Evolutionary conservation across 2,888 invertebrate species (phyloP).

Genomic region (Lochmaea capreae): DNA sequence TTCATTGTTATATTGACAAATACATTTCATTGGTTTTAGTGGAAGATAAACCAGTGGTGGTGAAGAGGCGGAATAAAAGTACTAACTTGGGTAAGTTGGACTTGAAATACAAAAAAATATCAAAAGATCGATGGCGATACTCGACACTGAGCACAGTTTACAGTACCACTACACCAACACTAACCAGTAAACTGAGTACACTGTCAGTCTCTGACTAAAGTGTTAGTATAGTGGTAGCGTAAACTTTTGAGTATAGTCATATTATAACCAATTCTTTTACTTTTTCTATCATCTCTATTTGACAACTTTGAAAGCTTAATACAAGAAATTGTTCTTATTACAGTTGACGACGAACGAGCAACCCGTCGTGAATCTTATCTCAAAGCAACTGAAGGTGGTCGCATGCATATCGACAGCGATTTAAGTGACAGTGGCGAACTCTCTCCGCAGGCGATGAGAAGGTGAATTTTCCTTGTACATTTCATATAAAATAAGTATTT

Average conservation of each 20-base stretch:
- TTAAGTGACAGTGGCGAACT: conserved; percentile 73
- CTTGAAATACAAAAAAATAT: neutral
- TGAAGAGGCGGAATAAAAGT: conserved; percentile 64
- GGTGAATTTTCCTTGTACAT: conserved; percentile 66
- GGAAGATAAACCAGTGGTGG: conserved; percentile 61
- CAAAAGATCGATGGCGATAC: no score
- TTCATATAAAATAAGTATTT: neutral
- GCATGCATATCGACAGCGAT: conserved; percentile 80
- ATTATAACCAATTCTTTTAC: no score
- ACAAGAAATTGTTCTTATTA: conserved; percentile 52
- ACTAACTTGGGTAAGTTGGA: conserved; percentile 64
- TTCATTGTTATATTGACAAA: neutral
- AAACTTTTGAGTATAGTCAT: no score
- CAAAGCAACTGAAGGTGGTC: conserved; percentile 89
- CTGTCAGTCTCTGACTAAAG: no score
- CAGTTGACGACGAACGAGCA: conserved; percentile 85
- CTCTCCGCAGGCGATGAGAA: conserved; percentile 70
- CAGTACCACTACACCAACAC: neutral
- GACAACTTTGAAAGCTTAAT: neutral
- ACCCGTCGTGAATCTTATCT: conserved; percentile 94
- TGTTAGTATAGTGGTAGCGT: no score
- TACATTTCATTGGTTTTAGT: conserved; percentile 46
- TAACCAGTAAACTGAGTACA: neutral
- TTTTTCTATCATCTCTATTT: neutral
- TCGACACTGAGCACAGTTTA: neutral